Evolutionary conservation across 2,888 invertebrate genomes (phyloP), one percentile per base, ranked within the genome.

Genomic region (Galerucella nymphaeae): DNA sequence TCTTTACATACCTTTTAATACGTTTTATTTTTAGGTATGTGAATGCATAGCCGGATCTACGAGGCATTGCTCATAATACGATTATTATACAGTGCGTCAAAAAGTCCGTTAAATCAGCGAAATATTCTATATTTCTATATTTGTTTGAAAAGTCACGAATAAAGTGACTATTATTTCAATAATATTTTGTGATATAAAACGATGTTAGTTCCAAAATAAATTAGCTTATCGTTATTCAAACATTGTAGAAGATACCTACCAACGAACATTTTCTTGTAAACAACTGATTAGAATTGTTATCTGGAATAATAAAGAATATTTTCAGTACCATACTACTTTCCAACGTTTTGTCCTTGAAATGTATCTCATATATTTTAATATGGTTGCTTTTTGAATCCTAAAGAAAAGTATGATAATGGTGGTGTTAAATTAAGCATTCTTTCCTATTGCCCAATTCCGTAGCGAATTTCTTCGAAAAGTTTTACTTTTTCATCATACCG

Each of bases 201-300:
- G 57, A 57, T 58, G 30, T 58, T 20, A 13, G 58, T 58, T 58
- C 13, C 23, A 58, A 58, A 58, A 58, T 58, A 58, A 58, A 38
- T 30, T 30, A 23, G 13, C 38, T 61, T 61, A 61, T 61, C 61
- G 42, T 16, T 61, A 18, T 42, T 14, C 61, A 61, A 61, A 61
- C 61, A 61, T 18, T 16, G 61, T 61, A 41, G 42, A 58, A 23
- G 30, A 58, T 58, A 41, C 61, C 42, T 61, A 18, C 61, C 41
- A 61, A 61, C 38, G 41, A 41, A 41, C 42, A 61, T 41, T 42
- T 42, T 61, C 61, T 61, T 61, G 61, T 61, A 61, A 61, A 61
- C 61, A 61, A 61, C 61, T 61, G 61, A 61, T 61, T 42, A 14
- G 23, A 9, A 38, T 9, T 30, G 58, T 30, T 38, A 38, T 58